Conservation (phyloP, 2,113 vertebrate species). For the Leucoraja erinaceus region DNA sequence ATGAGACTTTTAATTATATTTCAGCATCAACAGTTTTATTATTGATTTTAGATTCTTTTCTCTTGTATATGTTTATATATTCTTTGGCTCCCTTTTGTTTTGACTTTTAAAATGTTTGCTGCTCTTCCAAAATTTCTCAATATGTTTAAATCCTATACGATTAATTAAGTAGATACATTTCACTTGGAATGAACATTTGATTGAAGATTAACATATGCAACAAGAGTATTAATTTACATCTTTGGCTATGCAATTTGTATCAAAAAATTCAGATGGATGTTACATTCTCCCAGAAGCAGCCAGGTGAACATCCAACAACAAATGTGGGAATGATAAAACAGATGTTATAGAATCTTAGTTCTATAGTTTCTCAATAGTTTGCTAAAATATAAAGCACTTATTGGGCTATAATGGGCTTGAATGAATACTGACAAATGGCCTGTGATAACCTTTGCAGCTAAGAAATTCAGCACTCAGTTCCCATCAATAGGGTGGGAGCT, state of each 20-base stretch:
- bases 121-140: not conserved
- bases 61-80: not conserved
- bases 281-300: not conserved
- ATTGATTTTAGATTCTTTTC: no score
- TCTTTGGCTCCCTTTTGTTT: not conserved
- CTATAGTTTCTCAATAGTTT: not conserved
- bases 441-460: not conserved
- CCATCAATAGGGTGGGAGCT: not conserved
- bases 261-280: not conserved
- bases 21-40: no score
- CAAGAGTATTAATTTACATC: not conserved
- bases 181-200: not conserved
- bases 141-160: not conserved
- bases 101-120: not conserved
- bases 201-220: constrained; percentile 29
- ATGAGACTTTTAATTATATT: no score
- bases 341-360: not conserved
- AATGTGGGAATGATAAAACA: not conserved
- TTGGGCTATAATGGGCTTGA: not conserved
- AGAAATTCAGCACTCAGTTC: not conserved
- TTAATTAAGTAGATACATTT: constrained; percentile 31
- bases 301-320: not conserved
- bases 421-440: not conserved
- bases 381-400: not conserved
- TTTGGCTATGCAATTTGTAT: not conserved